Evolutionary conservation across 1,140 invertebrate genomes (phyloP), one percentile per base, ranked within the genome.

Genomic region (Drosophila tani): DNA sequence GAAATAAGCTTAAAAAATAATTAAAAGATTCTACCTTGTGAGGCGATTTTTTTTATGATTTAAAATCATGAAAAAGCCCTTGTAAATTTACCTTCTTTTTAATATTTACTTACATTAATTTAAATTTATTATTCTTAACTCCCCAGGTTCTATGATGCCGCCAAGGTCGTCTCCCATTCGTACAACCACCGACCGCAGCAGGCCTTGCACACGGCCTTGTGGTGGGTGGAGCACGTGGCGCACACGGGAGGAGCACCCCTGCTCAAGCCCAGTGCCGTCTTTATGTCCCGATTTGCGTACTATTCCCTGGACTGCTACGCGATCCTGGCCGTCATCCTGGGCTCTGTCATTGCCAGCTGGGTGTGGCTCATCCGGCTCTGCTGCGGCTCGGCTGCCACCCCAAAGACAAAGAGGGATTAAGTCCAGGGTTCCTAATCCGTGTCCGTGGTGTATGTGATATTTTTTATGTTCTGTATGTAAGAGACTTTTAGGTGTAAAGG

Each of bases 151-250:
- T 50, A 56, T 21, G 84, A 92, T 40, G 91, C 87, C 49, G 92
- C 92, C 35, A 92, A 92, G 68, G 32, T 41, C 5, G 85, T 93
- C 14, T 90, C 92, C 7, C 79, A 87, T 56, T 91, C 91, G 7
- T 93, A 67, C 51, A 84, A 82, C 15, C 80, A 91, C 63, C 76
- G 92, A 14, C 91, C 90, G 1, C 75, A 87, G 21, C 79, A 76
- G 57, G 87, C 92, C 0, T 29, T 92, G 2, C 67, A 85, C 32
- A 76, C 77, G 6, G 94, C 93, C 5, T 63, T 93, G n/a, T 93
- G 92, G 87, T 94, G 94, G 92, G 88, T 94, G 7, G 94, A 94
- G 79, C 93, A 94, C 77, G 87, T 94, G 11, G 87, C 92, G 3
- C 66, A 93, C 21, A 93, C 94, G 12, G 78, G 91, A 8, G 94